These are phyloP conservation scores for Luffia ferchaultella DNA, from an alignment of 2,888 invertebrate genomes.

Conservation along the genomic window DNA sequence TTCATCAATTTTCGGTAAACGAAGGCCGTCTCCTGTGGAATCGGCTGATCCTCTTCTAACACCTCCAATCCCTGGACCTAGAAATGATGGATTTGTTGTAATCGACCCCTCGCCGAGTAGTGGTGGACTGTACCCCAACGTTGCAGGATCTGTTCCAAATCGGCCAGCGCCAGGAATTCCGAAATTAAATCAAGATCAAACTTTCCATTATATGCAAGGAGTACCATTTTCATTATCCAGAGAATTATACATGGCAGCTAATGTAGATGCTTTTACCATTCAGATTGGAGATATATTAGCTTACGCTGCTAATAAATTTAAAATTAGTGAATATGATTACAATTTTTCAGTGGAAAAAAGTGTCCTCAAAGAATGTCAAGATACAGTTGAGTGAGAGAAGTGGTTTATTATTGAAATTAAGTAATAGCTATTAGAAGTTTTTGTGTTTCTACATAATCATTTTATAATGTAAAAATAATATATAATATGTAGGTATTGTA, in stretches of 20 bases:
- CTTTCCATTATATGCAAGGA: conserved; percentile 58
- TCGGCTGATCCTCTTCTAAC: conserved; percentile 46
- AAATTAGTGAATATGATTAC: conserved; percentile 48
- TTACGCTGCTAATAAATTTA: conserved; percentile 53
- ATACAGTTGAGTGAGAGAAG: no score
- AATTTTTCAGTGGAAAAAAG: conserved; percentile 62
- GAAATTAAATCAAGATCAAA: conserved; percentile 25
- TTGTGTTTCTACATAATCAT: background rate
- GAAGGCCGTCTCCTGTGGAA: conserved; percentile 52
- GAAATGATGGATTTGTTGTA: conserved; percentile 49
- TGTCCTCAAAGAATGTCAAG: conserved; percentile 58
- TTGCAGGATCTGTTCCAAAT: conserved; percentile 23
- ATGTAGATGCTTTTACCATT: conserved; percentile 52
- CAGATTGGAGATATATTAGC: conserved; percentile 59
- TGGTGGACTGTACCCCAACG: conserved; percentile 39
- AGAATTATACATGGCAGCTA: conserved; percentile 47
- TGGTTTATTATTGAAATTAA: no score
- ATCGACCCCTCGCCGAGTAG: conserved; percentile 32
- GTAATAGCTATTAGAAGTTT: no score
- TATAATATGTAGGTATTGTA: conserved; percentile 7
- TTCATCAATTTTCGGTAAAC: conserved; percentile 53
- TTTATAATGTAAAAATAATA: background rate
- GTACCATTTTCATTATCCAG: conserved; percentile 63
- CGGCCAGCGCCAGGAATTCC: conserved; percentile 26
- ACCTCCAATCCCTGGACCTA: conserved; percentile 39